Base-by-base conservation (phyloP, 1,140 invertebrate species). In the Schlechtendalia chinensis region DNA sequence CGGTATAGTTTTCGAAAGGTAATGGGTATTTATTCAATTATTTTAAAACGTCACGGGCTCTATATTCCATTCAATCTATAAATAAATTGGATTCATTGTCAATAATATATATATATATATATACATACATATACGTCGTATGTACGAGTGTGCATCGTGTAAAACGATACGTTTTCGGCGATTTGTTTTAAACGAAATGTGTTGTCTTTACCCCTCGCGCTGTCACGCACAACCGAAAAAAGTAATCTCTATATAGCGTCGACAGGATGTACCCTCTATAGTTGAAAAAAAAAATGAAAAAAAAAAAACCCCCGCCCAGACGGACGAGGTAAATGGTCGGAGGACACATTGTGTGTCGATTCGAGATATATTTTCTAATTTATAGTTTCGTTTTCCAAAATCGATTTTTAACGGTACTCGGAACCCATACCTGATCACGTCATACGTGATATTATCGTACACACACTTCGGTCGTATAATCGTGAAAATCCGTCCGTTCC, bases 351-450 rank as follows among this genome's bases (percentile, higher is more conserved):
- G 32, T 32, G 29, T 56, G 71, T 74, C 19, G 17, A 27, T 74
- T 14, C 22, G 17, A 56, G 19, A 74, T 56, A 19, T 27, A 17
- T 39, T 22, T n/a, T 74, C 54, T 56, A 74, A 74, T 74, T 74
- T 74, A 32, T 22, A 74, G 71, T 74, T 74, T 74, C 2, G 16
- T 56, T 74, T 74, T 74, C 4, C 50, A 32, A 74, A 74, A 74
- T 74, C 56, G 71, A 74, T 56, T 74, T 74, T 74, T 74, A 74
- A 74, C 54, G 71, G n/a, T n/a, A 74, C 71, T 72, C 27, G 2
- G 11, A 32, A 24, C 24, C 0, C 27, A n/a, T 53, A 14, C 27
- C 17, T 17, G 16, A 32, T 11, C 10, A 10, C 32, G 10, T 39
- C 8, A 39, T 32, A 19, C 0, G 1, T 8, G 5, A 1, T 63